Conservation (phyloP, 37 sponge, comb jelly and placozoan species). For the Halichondria panicea region DNA sequence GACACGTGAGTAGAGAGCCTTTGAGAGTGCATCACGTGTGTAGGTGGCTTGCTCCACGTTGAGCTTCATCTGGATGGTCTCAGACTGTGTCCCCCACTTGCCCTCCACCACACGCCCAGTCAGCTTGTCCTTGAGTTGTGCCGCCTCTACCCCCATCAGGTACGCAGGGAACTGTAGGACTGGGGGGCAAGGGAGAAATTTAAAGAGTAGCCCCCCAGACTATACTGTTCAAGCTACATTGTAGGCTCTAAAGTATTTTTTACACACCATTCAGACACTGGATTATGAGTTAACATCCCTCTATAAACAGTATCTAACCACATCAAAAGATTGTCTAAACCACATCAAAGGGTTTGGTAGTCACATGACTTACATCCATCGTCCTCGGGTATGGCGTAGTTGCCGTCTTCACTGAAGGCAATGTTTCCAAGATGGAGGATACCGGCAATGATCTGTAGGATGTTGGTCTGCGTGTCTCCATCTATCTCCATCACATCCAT, state of each 20-base stretch:
- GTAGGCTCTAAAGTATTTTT: too few species aligned
- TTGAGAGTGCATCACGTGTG: conserved; percentile 95
- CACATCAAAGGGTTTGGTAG: background rate
- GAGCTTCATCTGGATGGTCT: conserved; percentile 82
- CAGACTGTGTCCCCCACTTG: conserved; percentile 95
- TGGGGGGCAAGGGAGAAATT: conserved; percentile 8
- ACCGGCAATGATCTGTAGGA: conserved; percentile 87
- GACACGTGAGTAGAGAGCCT: conserved; percentile 90
- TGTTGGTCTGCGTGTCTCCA: conserved; percentile 72
- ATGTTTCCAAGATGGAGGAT: conserved; percentile 96
- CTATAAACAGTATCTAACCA: background rate
- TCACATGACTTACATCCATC: conserved; percentile 80
- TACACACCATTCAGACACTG: too few species aligned
- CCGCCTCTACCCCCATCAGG: conserved; percentile 86
- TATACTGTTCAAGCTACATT: too few species aligned
- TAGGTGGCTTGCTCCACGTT: conserved; percentile 94
- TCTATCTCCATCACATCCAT: conserved; percentile 92
- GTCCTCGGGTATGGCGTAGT: conserved; percentile 92
- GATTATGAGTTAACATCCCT: too few species aligned
- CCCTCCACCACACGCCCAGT: conserved; percentile 96
- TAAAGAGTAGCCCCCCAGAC: too few species aligned
- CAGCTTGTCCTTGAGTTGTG: conserved; percentile 71
- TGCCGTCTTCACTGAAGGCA: conserved; percentile 85
- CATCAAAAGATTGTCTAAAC: background rate
- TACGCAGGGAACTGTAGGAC: conserved; percentile 94